These are phyloP conservation scores for Drosophila mayaguana DNA, from an alignment of 2,888 invertebrate species.

Conservation along the genomic window DNA sequence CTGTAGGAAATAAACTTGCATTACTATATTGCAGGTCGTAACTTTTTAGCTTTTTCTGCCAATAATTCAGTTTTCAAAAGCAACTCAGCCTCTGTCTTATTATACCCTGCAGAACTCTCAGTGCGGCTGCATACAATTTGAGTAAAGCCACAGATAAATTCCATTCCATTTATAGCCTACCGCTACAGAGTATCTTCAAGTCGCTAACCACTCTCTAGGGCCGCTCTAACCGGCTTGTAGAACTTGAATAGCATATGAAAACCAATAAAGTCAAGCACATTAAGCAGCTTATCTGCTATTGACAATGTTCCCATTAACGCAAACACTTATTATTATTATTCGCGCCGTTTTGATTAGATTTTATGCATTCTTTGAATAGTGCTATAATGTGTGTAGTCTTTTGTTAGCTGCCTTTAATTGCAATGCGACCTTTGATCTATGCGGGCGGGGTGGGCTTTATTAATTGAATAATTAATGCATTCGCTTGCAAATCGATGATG, in stretches of 20 bases:
- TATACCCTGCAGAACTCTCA: not conserved
- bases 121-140: not conserved
- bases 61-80: not conserved
- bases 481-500: conserved; percentile 29
- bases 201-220: not conserved
- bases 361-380: conserved; percentile 13
- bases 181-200: not conserved
- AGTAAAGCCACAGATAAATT: not conserved
- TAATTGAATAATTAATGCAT: conserved; percentile 25
- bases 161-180: not conserved
- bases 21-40: not conserved
- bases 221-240: not conserved
- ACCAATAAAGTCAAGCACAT: not conserved
- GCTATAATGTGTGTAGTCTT: conserved; percentile 3
- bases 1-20: not conserved
- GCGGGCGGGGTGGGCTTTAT: conserved; percentile 4
- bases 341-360: not conserved
- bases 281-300: not conserved
- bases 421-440: not conserved
- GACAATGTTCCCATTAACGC: not conserved
- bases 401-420: conserved; percentile 25
- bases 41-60: too few relatives aligned
- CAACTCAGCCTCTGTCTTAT: not conserved
- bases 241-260: not conserved
- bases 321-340: not conserved